These are phyloP conservation scores for Drosophila planitibia DNA, from an alignment of 2,888 invertebrate genomes.

Conservation along the genomic window DNA sequence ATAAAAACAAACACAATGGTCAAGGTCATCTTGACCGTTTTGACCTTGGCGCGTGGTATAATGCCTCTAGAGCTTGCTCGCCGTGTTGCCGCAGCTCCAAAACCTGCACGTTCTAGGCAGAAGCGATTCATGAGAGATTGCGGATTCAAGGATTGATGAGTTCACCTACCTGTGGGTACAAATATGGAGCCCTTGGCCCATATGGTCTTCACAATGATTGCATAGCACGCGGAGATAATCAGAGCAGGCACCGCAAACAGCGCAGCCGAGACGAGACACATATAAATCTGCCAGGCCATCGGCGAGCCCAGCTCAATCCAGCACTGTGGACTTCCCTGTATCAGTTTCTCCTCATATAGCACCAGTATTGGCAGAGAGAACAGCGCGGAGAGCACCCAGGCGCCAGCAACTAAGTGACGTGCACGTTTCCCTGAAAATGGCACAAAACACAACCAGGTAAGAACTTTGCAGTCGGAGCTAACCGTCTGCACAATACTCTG, in stretches of 20 bases:
- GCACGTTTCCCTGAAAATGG: constrained; percentile 91
- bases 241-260: constrained; percentile 94
- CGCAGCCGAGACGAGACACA: constrained; percentile 92
- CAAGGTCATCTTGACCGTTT: constrained; percentile 98
- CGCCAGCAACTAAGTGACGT: constrained; percentile 90
- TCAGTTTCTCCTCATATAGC: constrained; percentile 91
- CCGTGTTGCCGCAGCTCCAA: constrained; percentile 87
- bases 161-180: constrained; percentile 81
- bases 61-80: constrained; percentile 96
- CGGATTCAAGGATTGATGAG: not conserved
- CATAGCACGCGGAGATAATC: constrained; percentile 95
- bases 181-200: constrained; percentile 90
- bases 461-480: not conserved
- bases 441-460: not conserved
- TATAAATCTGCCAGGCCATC: constrained; percentile 94
- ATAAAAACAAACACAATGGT: constrained; percentile 98
- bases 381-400: constrained; percentile 93
- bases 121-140: constrained; percentile 20
- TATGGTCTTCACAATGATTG: constrained; percentile 95
- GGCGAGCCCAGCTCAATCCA: constrained; percentile 93
- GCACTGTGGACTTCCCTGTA: constrained; percentile 93
- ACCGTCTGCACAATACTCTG: not conserved
- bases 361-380: constrained; percentile 94
- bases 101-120: constrained; percentile 77
- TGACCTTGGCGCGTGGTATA: constrained; percentile 97